These are phyloP conservation scores for Accipiter virgatus DNA, from an alignment of 2,113 vertebrate genomes.

Conservation along the genomic window DNA sequence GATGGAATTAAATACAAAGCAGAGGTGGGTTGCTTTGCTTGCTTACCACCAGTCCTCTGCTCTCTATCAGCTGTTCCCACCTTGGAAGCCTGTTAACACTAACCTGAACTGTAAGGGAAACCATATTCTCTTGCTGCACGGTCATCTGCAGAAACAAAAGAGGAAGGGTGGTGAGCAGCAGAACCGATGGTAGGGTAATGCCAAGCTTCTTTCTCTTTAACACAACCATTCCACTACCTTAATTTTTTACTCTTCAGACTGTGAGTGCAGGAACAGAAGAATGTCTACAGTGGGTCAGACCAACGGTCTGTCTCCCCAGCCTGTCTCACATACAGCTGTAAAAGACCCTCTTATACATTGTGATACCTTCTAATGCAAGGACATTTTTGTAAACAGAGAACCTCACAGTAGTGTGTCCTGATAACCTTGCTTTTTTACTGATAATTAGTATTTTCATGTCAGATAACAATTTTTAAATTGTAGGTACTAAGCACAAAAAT, in stretches of 20 bases:
- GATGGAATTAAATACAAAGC: background rate
- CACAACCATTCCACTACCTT: background rate
- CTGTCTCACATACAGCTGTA: background rate
- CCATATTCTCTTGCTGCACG: background rate
- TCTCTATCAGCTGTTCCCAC: background rate
- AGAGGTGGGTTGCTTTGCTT: background rate
- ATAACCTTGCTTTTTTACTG: background rate
- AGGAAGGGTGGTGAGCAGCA: background rate
- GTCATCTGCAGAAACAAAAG: constrained; percentile 25
- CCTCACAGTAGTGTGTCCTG: background rate
- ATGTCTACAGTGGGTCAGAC: background rate
- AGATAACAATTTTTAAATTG: background rate
- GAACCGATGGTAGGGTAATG: background rate
- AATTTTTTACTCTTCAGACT: background rate
- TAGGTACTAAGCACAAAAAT: background rate
- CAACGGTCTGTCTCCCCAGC: background rate
- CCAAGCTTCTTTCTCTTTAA: background rate
- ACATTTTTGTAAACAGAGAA: background rate
- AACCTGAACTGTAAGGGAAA: constrained; percentile 44
- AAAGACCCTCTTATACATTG: background rate
- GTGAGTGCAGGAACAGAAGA: background rate
- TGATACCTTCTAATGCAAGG: background rate
- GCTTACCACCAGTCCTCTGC: background rate
- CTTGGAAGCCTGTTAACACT: background rate
- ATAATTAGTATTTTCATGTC: background rate